phyloP scores from a whole-genome alignment of 2,888 invertebrate genomes.

The Plutella xylostella region DNA sequence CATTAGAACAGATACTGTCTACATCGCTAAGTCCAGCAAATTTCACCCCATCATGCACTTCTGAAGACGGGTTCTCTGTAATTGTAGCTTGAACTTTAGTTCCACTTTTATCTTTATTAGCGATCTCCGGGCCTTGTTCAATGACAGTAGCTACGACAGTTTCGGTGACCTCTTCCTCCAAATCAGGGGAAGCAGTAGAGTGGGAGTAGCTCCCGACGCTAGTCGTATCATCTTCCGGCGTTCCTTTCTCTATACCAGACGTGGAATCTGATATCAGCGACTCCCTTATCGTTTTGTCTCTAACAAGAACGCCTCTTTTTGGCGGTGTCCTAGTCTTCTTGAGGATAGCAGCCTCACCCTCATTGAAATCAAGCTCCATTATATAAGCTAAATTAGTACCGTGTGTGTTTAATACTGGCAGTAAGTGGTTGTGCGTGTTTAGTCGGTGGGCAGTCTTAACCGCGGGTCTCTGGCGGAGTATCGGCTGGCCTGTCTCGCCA shows the following conservation, averaged over 20 bases:
- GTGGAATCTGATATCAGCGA: conserved; percentile 57
- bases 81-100: conserved; percentile 8
- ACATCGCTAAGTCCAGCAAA: conserved; percentile 31
- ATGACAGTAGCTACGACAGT: too few relatives aligned
- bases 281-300: conserved; percentile 39
- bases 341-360: conserved; percentile 28
- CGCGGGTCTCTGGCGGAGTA: conserved; percentile 69
- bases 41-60: conserved; percentile 22
- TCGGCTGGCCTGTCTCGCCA: conserved; percentile 60
- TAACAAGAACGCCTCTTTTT: conserved; percentile 24
- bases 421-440: conserved; percentile 19
- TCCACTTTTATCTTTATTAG: too few relatives aligned
- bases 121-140: too few relatives aligned
- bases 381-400: conserved; percentile 32
- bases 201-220: conserved; percentile 35
- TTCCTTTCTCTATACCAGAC: conserved; percentile 61
- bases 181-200: conserved; percentile 21
- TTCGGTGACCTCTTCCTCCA: conserved; percentile 15
- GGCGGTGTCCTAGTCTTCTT: conserved; percentile 43
- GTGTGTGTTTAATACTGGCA: conserved; percentile 48
- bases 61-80: conserved; percentile 18
- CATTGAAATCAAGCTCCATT: conserved; percentile 37
- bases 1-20: conserved; percentile 28
- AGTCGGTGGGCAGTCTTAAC: conserved; percentile 62
- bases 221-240: conserved; percentile 40